These are phyloP conservation scores for Hydra vulgaris DNA, from an alignment of 30 jellyfish, hydroid and myxozoan species.

Conservation along the genomic window DNA sequence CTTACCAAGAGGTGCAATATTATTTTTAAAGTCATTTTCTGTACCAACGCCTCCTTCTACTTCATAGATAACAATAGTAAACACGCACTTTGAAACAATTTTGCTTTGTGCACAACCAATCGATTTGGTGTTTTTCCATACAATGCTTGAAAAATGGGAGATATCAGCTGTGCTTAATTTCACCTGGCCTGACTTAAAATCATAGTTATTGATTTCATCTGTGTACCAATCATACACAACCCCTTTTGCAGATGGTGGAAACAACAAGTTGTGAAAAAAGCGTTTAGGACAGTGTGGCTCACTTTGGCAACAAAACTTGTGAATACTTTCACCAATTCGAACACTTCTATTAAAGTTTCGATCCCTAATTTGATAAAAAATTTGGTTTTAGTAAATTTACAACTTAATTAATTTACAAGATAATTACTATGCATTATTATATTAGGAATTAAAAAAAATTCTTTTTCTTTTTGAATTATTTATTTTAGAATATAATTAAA, in stretches of 20 bases:
- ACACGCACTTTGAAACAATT: constrained; percentile 44
- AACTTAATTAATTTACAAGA: too few relatives aligned
- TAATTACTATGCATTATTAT: too few relatives aligned
- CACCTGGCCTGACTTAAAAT: constrained; percentile 46
- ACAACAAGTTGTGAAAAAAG: constrained; percentile 50
- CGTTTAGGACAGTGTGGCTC: constrained; percentile 78
- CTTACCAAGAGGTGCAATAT: constrained; percentile 53
- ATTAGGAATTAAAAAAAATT: too few relatives aligned
- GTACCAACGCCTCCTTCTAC: constrained; percentile 63
- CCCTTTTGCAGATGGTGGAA: constrained; percentile 88
- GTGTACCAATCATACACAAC: constrained; percentile 69
- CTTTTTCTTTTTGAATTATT: too few relatives aligned
- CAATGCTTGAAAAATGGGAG: constrained; percentile 66
- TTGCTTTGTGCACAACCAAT: constrained; percentile 86
- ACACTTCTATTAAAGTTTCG: constrained; percentile 27
- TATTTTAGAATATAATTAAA: too few relatives aligned
- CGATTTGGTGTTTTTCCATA: constrained; percentile 66
- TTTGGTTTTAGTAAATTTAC: too few relatives aligned
- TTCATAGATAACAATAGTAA: constrained; percentile 51
- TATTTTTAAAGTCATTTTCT: constrained; percentile 32
- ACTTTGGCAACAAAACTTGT: constrained; percentile 76
- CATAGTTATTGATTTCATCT: constrained; percentile 50
- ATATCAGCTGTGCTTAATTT: constrained; percentile 13
- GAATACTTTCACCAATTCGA: constrained; percentile 77
- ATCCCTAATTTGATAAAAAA: constrained; percentile 23